Percentiles rank a stretch among this genome's conserved stretches.
These are phyloP conservation scores for Pachyramphus minor DNA, from an alignment of 2,113 vertebrate genomes.

Conservation along the genomic window DNA sequence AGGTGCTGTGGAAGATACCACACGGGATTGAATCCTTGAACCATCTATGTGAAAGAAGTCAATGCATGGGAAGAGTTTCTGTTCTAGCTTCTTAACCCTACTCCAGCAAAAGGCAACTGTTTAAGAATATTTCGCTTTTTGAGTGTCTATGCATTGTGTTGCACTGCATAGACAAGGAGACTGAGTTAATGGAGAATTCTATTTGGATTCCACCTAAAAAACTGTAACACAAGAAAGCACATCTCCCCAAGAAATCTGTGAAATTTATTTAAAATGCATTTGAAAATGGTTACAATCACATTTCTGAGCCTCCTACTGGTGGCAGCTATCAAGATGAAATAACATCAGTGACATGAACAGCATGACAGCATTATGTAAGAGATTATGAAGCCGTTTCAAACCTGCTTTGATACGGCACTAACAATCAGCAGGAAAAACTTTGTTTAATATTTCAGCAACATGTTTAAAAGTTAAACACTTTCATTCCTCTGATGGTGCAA, in stretches of 20 bases:
- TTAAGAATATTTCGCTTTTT: not conserved
- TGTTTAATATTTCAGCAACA: constrained; percentile 55
- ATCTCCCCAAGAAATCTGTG: not conserved
- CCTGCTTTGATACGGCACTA: constrained; percentile 43
- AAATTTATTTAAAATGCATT: constrained; percentile 32
- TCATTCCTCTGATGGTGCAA: not conserved
- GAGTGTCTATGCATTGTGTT: not conserved
- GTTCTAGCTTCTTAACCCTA: not conserved
- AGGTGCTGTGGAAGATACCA: not conserved
- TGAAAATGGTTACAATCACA: constrained; percentile 10
- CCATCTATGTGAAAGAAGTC: not conserved
- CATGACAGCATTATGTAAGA: constrained; percentile 55
- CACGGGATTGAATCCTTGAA: accelerated
- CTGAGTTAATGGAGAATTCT: not conserved
- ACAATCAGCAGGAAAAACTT: constrained; percentile 19
- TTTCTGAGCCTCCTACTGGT: constrained; percentile 6
- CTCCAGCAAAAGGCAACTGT: not conserved
- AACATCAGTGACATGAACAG: constrained; percentile 36
- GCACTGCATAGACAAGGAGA: not conserved
- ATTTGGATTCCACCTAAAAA: not conserved
- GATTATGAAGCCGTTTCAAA: constrained; percentile 44
- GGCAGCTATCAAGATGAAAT: constrained; percentile 44
- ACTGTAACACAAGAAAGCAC: not conserved
- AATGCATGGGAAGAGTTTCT: not conserved
- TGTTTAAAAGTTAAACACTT: constrained; percentile 56